A percentile compares a stretch with the other conserved stretches of the same genome.
phyloP scores from a whole-genome alignment of 2,888 invertebrate genomes.

The Peribatodes rhomboidaria region DNA sequence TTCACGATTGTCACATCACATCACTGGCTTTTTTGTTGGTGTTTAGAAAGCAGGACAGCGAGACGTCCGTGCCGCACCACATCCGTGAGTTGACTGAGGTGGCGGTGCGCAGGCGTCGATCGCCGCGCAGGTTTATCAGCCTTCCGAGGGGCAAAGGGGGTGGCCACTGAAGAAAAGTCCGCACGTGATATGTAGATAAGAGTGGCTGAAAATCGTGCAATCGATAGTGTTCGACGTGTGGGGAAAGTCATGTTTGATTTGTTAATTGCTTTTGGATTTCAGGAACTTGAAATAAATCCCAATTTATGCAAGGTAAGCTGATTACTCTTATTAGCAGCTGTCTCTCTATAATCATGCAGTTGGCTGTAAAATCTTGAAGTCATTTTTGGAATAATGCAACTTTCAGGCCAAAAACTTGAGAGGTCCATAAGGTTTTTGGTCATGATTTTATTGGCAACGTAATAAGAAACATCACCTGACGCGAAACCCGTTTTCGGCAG shows the following conservation, averaged over 20 bases:
- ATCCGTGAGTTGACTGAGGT: conserved; percentile 74
- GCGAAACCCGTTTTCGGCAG: conserved; percentile 35
- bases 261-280: conserved; percentile 27
- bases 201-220: conserved; percentile 61
- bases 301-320: neutral
- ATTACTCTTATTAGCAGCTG: neutral
- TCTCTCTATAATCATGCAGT: too few relatives aligned
- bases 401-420: neutral
- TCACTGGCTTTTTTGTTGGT: conserved; percentile 57
- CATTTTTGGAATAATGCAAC: too few relatives aligned
- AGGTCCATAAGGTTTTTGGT: neutral
- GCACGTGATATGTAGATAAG: conserved; percentile 78
- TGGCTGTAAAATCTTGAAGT: too few relatives aligned
- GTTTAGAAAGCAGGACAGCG: conserved; percentile 42
- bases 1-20: conserved; percentile 57
- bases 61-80: conserved; percentile 64
- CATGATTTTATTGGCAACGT: conserved; percentile 23
- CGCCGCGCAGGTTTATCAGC: conserved; percentile 75
- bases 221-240: conserved; percentile 38
- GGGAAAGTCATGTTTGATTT: conserved; percentile 45
- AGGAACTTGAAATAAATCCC: neutral
- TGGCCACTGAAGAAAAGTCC: conserved; percentile 72
- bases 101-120: conserved; percentile 76
- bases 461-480: conserved; percentile 33
- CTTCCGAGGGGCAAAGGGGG: conserved; percentile 74